These are phyloP conservation scores for Anniella stebbinsi DNA, from an alignment of 2,797 vertebrate genomes.

Conservation along the genomic window DNA sequence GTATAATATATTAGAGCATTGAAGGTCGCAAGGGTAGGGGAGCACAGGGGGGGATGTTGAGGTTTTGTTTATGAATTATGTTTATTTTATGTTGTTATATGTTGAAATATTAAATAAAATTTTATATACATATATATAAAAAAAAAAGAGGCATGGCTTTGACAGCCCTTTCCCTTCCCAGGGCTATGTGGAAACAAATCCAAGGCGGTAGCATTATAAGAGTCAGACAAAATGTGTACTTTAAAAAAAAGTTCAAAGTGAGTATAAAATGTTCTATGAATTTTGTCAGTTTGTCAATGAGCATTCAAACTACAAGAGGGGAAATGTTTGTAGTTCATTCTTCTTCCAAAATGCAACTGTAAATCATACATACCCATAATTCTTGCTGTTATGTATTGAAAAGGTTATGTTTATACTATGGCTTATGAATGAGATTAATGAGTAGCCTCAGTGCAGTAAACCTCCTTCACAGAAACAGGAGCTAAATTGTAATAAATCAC, in stretches of 20 bases:
- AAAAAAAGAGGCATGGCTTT: neutral
- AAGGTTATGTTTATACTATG: conserved; percentile 82
- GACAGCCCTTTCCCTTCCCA: neutral
- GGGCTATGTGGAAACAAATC: neutral
- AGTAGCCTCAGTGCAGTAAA: conserved; percentile 81
- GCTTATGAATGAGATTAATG: conserved; percentile 84
- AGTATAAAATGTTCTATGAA: conserved; percentile 68
- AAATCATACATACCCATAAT: conserved; percentile 79
- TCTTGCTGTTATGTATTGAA: conserved; percentile 79
- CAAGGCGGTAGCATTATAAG: neutral
- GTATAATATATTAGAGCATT: too few relatives aligned
- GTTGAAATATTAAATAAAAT: too few relatives aligned
- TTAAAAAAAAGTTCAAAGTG: conserved; percentile 48
- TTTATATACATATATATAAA: too few relatives aligned
- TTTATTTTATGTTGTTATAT: too few relatives aligned
- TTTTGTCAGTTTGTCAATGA: conserved; percentile 72
- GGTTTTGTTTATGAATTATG: too few relatives aligned
- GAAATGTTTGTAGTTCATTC: conserved; percentile 66
- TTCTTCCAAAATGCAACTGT: conserved; percentile 75
- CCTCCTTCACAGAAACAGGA: conserved; percentile 78
- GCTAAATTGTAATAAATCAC: conserved; percentile 82
- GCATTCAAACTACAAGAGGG: conserved; percentile 67
- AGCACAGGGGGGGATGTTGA: too few relatives aligned
- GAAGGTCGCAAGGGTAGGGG: too few relatives aligned
- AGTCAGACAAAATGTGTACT: conserved; percentile 38